Evolutionary conservation across 1,140 invertebrate genomes (phyloP), one percentile per base, ranked within the genome.

Genomic region (Olivierus martensii): DNA sequence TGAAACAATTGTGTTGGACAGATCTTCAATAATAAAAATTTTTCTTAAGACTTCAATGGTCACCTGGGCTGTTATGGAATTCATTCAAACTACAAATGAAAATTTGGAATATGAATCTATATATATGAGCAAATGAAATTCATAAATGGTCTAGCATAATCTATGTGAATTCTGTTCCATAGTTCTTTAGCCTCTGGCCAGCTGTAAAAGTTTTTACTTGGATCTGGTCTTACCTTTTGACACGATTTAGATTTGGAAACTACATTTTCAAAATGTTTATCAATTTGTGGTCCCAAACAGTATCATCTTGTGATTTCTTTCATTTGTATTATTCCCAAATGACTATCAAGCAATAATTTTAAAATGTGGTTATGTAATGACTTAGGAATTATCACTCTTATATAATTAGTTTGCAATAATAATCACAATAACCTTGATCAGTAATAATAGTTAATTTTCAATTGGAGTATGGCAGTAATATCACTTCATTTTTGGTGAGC

Each of bases 1-100:
- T 18, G 46, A 39, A 3, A 58, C 53, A 17, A 58, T 35, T 35
- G 38, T 11, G 21, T 56, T 42, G 36, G 38, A 34, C 12, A 58
- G 4, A 18, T 41, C 53, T 51, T 50, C 34, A 36, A 35, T 34
- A 6, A 42, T 34, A 51, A 55, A 51, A 10, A 46, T 46, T 41
- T 18, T 28, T 28, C 9, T 6, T 28, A 28, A 4, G 9, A 6
- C 28, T 28, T 9, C 9, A 28, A 28, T 28, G 28, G 28, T 28
- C 9, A 28, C 28, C 9, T 28, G 9, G 9, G 28, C 9, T 0
- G 28, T 28, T 6, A n/a, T n/a, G n/a, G 2, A 28, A 6, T 28
- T 28, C 28, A 28, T 28, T 28, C 9, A 4, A 6, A 28, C 9
- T 4, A 28, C 9, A 28, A 6, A 28, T 28, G 28, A 9, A 9